phyloP scores from a whole-genome alignment of 2,113 vertebrate species.

The Neodon shergylaensis region DNA sequence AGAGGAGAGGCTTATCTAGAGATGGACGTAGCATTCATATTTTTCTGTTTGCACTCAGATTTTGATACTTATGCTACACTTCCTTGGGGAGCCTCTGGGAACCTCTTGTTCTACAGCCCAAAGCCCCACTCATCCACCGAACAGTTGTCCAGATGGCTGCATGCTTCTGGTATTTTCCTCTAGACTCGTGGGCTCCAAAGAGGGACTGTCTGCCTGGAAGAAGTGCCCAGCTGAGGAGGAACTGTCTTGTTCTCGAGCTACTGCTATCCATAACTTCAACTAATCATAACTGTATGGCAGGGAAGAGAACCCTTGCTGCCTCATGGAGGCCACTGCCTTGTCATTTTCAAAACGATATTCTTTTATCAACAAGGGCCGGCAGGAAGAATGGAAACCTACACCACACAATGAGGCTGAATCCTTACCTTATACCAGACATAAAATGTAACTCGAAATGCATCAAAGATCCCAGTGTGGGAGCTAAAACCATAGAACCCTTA shows the following conservation, averaged over 20 bases:
- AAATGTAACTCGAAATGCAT: not conserved
- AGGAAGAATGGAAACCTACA: not conserved
- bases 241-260: not conserved
- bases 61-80: conserved; percentile 12
- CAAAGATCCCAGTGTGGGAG: not conserved
- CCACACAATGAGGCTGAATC: not conserved
- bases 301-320: not conserved
- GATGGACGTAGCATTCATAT: not conserved
- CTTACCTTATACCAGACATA: not conserved
- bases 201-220: not conserved
- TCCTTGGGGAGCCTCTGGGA: conserved; percentile 49
- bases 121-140: not conserved
- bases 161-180: not conserved
- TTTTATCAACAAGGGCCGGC: not conserved
- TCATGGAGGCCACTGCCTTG: not conserved
- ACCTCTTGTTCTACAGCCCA: not conserved
- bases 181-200: not conserved
- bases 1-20: conserved; percentile 26
- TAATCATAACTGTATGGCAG: not conserved
- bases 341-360: not conserved
- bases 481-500: not conserved
- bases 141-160: not conserved
- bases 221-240: not conserved
- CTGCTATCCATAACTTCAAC: not conserved
- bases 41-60: conserved; percentile 44